Conservation (phyloP, 2,888 invertebrate species). For the Microdon myrmicae region DNA sequence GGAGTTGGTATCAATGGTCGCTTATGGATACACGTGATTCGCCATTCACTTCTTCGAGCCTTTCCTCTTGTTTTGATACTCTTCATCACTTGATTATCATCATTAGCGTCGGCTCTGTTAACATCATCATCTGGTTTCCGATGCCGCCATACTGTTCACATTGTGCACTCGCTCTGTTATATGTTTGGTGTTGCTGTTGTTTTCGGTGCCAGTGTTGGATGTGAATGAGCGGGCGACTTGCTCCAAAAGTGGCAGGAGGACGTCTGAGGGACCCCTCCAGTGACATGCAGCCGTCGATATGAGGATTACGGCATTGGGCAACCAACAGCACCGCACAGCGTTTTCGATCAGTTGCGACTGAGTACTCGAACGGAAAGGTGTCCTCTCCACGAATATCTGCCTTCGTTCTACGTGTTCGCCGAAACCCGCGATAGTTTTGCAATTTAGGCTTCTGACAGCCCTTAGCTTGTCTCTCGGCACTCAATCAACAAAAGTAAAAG, state of each 20-base stretch:
- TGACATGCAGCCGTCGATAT: conserved; percentile 46
- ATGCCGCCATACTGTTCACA: conserved; percentile 28
- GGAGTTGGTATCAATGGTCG: too few species aligned
- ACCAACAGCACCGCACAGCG: conserved; percentile 38
- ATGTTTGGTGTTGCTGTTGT: conserved; percentile 33
- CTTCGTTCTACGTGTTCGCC: too few species aligned
- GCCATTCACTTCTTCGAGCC: conserved; percentile 25
- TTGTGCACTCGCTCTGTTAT: conserved; percentile 45
- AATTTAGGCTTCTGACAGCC: too few species aligned
- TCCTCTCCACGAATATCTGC: conserved; percentile 34
- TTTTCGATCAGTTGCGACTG: conserved; percentile 51
- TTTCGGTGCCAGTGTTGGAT: conserved; percentile 11
- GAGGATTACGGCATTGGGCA: conserved; percentile 48
- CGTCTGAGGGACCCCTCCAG: conserved; percentile 8
- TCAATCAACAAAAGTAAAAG: too few species aligned
- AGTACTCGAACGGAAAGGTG: conserved; percentile 44
- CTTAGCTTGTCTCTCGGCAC: too few species aligned
- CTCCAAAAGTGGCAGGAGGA: conserved; percentile 1
- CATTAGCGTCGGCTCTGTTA: not conserved
- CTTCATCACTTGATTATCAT: conserved; percentile 20
- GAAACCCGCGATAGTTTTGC: too few species aligned
- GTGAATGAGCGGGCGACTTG: conserved; percentile 15
- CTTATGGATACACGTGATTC: conserved; percentile 37
- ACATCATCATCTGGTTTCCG: conserved; percentile 7
- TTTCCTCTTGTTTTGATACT: conserved; percentile 44